Percentiles rank a stretch among this genome's conserved stretches.
These are phyloP conservation scores for Geodia barretti DNA, from an alignment of 37 sponge, comb jelly and placozoan genomes.

Conservation along the genomic window DNA sequence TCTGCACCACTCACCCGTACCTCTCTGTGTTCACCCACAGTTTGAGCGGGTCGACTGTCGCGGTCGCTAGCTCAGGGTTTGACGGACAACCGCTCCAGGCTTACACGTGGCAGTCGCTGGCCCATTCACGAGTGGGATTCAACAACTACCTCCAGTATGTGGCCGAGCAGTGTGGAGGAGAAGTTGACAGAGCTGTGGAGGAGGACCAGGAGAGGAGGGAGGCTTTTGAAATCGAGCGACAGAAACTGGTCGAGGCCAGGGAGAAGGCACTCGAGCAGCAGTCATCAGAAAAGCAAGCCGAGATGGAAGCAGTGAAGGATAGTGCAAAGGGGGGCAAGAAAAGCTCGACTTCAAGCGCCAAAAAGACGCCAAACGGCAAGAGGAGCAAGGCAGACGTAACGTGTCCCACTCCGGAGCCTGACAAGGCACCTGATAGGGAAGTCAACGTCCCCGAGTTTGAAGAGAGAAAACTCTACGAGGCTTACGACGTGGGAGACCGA, in stretches of 20 bases:
- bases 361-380: conserved; percentile 11
- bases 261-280: background rate
- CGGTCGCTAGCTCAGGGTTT: conserved; percentile 63
- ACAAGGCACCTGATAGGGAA: background rate
- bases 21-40: conserved; percentile 54
- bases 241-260: conserved; percentile 27
- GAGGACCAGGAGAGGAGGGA: conserved; percentile 40
- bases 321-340: conserved; percentile 37
- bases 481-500: conserved; percentile 58
- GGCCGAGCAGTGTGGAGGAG: conserved; percentile 29
- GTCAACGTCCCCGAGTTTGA: background rate
- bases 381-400: conserved; percentile 16
- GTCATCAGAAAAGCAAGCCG: background rate
- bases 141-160: conserved; percentile 66
- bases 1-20: conserved; percentile 51
- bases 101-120: conserved; percentile 38
- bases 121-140: conserved; percentile 78
- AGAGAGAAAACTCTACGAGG: conserved; percentile 40
- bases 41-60: conserved; percentile 26
- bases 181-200: conserved; percentile 41
- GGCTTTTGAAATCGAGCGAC: conserved; percentile 5
- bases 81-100: conserved; percentile 23
- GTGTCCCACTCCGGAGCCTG: background rate
- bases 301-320: conserved; percentile 11
- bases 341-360: conserved; percentile 6